Base-by-base conservation (phyloP, 2,113 vertebrate genomes). In the Cyprinus carpio region DNA sequence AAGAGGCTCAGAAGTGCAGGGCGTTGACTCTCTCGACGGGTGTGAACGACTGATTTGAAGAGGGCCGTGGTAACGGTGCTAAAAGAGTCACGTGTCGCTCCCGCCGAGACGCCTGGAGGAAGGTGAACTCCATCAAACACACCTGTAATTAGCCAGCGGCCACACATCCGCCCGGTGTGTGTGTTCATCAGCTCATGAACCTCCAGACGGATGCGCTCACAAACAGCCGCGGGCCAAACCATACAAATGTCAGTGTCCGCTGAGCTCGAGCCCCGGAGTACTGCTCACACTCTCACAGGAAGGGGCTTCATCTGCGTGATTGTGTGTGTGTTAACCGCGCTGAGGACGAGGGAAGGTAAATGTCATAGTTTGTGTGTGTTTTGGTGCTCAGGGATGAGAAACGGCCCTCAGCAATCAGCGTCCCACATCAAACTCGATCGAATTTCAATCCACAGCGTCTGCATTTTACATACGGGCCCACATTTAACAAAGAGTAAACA, bases 381-480 rank as follows among this genome's bases (percentile, higher is more conserved):
- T 7, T 13, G 43, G 87, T 90, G 84, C 89, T 92, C 87, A 86
- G 77, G 86, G 87, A 85, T 77, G 34, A 58, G 87, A 85, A 78
- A 86, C 84, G 84, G 86, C 89, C 91, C 87, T 88, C 88, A 72
- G 85, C 87, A 91, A 90, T 88, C 90, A 18, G 65, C 78, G 58
- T 89, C 85, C 91, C 88, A 89, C 92, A 64, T 86, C 91, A 89
- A 90, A 91, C 83, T 89, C 91, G 93, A 94, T 92, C 92, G 94
- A 92, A 92, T 93, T 94, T 92, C 93, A 93, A 91, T 93, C 92
- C 90, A 89, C 82, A 71, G 87, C 90, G 86, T 91, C 90, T 91
- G 88, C 87, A 93, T n/a, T 93, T 93, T 93, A 90, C 93, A 94
- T 92, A 92, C 90, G n/a, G 91, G 90, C 87, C 89, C 92, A 92